phyloP scores from a whole-genome alignment of 2,113 vertebrate species.

The Trematomus loennbergii region DNA sequence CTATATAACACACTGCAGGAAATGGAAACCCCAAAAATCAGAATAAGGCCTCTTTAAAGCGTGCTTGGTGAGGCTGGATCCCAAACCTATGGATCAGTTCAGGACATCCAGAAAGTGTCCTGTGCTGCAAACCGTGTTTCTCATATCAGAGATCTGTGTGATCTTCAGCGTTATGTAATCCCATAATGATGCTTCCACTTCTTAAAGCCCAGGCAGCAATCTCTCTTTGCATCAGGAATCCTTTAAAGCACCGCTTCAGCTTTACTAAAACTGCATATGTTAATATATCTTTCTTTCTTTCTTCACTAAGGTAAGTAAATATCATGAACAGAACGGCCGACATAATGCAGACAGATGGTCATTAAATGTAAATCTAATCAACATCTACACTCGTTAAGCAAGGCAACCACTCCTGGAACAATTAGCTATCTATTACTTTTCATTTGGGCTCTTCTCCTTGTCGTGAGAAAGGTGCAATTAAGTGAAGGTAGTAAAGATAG shows the following conservation, averaged over 20 bases:
- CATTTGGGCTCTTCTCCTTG: slow-evolving; percentile 36
- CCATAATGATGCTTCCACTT: neutral
- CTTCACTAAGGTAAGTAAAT: neutral
- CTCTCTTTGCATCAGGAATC: too few relatives aligned
- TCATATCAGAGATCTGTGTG: neutral
- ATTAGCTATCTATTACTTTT: slow-evolving; percentile 37
- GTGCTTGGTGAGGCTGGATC: neutral
- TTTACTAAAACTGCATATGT: neutral
- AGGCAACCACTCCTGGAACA: slow-evolving; percentile 17
- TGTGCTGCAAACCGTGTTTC: neutral
- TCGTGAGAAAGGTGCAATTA: slow-evolving; percentile 60
- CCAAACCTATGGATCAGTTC: neutral
- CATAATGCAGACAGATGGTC: neutral
- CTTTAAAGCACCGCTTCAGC: neutral
- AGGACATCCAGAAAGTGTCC: neutral
- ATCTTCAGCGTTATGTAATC: neutral
- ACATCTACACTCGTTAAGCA: slow-evolving; percentile 18
- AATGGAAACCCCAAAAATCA: too few relatives aligned
- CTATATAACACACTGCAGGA: too few relatives aligned
- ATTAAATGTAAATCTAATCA: slow-evolving; percentile 3
- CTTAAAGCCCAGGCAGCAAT: too few relatives aligned
- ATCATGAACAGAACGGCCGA: neutral
- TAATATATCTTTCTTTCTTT: neutral
- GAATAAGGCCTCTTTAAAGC: too few relatives aligned
- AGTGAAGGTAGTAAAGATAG: slow-evolving; percentile 45